phyloP scores from a whole-genome alignment of 2,113 vertebrate genomes.

The Plecturocebus donacophilus region DNA sequence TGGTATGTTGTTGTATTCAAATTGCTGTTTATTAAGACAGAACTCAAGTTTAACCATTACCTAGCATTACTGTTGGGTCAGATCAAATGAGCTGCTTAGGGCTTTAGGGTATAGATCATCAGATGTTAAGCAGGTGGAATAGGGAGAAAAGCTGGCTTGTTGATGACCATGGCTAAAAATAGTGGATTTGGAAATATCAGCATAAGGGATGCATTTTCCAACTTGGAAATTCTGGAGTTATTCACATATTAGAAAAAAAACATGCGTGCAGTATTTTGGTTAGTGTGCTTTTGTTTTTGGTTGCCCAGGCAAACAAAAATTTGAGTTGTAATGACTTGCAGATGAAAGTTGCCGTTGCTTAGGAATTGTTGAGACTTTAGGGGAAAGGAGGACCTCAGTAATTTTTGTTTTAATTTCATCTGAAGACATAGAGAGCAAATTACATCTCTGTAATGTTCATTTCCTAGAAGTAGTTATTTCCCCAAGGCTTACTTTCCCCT shows the following conservation, averaged over 20 bases:
- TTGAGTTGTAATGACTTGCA: constrained; percentile 4
- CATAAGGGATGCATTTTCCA: background rate
- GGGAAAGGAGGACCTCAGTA: background rate
- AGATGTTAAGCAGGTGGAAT: background rate
- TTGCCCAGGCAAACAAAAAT: constrained; percentile 23
- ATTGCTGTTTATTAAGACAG: background rate
- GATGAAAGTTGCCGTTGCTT: background rate
- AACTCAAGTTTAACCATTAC: background rate
- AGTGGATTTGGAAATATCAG: background rate
- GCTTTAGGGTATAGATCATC: background rate
- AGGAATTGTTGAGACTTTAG: constrained; percentile 17
- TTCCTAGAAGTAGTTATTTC: constrained; percentile 35
- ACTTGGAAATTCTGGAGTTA: background rate
- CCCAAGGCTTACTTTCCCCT: constrained; percentile 31
- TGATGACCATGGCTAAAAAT: background rate
- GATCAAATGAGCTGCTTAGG: background rate
- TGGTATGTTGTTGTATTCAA: background rate
- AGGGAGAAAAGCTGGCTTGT: background rate
- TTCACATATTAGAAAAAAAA: background rate
- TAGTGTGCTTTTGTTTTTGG: constrained; percentile 25
- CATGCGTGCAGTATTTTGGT: background rate
- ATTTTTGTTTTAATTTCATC: constrained; percentile 2
- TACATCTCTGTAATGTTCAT: background rate
- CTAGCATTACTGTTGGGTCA: background rate
- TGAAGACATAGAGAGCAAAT: constrained; percentile 24